Conservation (phyloP, 2,888 invertebrate species). For the Chaetogeoica ovagalla region DNA sequence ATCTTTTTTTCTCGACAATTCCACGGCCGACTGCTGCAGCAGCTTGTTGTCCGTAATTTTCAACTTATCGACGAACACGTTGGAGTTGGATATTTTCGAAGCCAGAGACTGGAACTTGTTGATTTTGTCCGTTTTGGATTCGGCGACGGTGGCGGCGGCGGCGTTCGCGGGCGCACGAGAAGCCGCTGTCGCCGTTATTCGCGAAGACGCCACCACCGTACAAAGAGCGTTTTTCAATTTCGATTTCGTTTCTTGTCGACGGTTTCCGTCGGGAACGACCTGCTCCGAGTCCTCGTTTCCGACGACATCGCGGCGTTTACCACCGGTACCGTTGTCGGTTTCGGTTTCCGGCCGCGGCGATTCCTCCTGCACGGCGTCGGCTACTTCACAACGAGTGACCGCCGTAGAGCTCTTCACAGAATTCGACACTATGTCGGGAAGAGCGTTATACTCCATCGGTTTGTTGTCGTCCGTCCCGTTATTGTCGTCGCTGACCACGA, state of each 20-base stretch:
- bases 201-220: conserved; percentile 16
- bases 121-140: conserved; percentile 21
- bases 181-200: too few species aligned
- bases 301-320: neutral
- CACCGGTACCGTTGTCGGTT: neutral
- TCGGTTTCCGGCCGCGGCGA: neutral
- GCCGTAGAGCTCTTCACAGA: conserved; percentile 20
- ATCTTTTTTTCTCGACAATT: conserved; percentile 34
- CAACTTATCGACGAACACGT: neutral
- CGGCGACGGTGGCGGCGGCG: neutral
- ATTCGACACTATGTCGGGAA: conserved; percentile 42
- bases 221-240: conserved; percentile 43
- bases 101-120: conserved; percentile 34
- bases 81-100: conserved; percentile 11
- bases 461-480: conserved; percentile 3
- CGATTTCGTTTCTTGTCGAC: neutral
- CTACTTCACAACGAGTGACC: neutral
- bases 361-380: neutral
- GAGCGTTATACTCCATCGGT: conserved; percentile 13
- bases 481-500: conserved; percentile 18
- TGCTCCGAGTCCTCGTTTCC: conserved; percentile 29
- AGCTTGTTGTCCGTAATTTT: conserved; percentile 11
- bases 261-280: conserved; percentile 26
- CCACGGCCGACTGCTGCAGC: neutral
- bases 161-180: neutral